phyloP scores from a whole-genome alignment of 2,113 vertebrate genomes.

The Hystrix brachyura region DNA sequence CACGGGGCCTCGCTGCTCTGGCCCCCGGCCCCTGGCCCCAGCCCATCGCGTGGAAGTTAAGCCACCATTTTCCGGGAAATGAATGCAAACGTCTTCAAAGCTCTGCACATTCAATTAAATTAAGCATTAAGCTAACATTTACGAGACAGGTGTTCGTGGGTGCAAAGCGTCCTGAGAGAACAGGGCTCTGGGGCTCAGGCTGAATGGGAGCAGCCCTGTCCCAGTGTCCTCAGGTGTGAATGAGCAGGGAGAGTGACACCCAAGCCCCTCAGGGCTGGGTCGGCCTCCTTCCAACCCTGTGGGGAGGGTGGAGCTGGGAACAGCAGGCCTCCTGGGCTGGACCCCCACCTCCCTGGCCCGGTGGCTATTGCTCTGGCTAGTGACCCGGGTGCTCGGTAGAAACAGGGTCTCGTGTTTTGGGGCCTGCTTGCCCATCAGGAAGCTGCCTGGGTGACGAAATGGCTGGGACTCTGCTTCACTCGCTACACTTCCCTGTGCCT shows the following conservation, averaged over 20 bases:
- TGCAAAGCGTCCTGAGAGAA: not conserved
- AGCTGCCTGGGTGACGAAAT: not conserved
- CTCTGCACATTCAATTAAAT: not conserved
- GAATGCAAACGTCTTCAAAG: not conserved
- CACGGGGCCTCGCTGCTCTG: rapidly evolving
- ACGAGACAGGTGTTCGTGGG: slow-evolving; percentile 55
- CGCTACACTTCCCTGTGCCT: not conserved
- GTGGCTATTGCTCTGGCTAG: rapidly evolving
- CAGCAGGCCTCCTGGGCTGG: too few species aligned
- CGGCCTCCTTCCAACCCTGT: too few species aligned
- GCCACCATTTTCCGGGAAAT: slow-evolving; percentile 40
- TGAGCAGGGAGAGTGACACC: not conserved
- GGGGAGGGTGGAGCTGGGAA: rapidly evolving
- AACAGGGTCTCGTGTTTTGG: rapidly evolving
- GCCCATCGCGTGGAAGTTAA: not conserved
- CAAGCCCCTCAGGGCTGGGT: too few species aligned
- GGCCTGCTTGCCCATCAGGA: not conserved
- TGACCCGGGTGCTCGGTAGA: rapidly evolving
- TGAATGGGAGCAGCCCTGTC: not conserved
- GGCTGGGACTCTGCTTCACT: not conserved
- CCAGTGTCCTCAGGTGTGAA: rapidly evolving
- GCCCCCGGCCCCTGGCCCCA: not conserved
- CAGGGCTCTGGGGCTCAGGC: not conserved
- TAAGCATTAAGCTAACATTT: not conserved
- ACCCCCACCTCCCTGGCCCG: rapidly evolving